These are phyloP conservation scores for Sebastes glaucus DNA, from an alignment of 2,797 vertebrate species.

Conservation along the genomic window DNA sequence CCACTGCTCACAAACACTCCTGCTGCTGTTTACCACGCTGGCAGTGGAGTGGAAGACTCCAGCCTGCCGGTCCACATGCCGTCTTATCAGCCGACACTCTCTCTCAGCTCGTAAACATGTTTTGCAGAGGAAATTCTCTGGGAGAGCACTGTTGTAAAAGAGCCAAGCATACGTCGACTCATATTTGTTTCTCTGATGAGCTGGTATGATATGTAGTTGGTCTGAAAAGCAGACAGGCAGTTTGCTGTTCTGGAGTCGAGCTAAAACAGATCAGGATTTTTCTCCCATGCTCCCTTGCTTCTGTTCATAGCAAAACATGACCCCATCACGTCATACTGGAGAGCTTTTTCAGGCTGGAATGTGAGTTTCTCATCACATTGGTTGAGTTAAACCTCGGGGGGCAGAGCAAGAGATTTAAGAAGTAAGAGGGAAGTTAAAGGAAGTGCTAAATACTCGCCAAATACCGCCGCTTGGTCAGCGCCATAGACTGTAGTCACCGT, in stretches of 20 bases:
- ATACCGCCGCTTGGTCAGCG: fast-evolving
- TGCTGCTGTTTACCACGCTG: slow-evolving; percentile 66
- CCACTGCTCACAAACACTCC: slow-evolving; percentile 55
- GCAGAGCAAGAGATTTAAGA: not conserved
- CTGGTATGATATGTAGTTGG: not conserved
- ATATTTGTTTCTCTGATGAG: slow-evolving; percentile 4
- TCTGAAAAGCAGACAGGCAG: not conserved
- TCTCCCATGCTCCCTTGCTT: slow-evolving; percentile 4
- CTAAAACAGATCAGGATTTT: slow-evolving; percentile 2
- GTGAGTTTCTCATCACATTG: not conserved
- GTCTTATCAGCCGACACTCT: slow-evolving; percentile 48
- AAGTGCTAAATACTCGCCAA: not conserved
- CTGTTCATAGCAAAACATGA: slow-evolving; percentile 7
- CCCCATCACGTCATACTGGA: not conserved
- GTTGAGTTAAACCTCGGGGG: not conserved
- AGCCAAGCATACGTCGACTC: not conserved
- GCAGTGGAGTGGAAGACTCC: slow-evolving; percentile 57
- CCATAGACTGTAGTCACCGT: not conserved
- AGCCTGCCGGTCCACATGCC: slow-evolving; percentile 48
- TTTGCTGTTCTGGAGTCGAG: slow-evolving; percentile 13
- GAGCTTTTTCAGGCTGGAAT: not conserved
- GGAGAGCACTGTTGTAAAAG: slow-evolving; percentile 27
- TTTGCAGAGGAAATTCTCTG: slow-evolving; percentile 38
- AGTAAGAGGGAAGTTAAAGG: not conserved
- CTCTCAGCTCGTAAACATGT: slow-evolving; percentile 58